Base-by-base conservation (phyloP, 2,888 invertebrate species). In the Plagodis dolabraria region DNA sequence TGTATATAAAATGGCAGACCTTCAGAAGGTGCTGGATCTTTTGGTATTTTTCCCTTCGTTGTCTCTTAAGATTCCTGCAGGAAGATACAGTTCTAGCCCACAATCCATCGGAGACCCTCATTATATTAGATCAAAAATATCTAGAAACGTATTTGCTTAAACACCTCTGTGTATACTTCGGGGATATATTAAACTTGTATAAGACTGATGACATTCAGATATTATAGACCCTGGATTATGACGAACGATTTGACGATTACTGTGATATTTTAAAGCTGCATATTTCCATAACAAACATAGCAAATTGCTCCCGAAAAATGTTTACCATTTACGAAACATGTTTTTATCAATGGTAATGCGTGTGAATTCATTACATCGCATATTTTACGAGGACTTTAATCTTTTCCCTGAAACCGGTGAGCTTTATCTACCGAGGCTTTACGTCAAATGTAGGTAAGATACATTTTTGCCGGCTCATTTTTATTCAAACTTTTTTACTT, bases 341-440 rank as follows among this genome's bases (percentile, higher is more conserved):
- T 66, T 75, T 69, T 72, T 75, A 71, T 73, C 72, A 71, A 72
- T 74, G 67, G 64, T 56, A 64, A 63, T 63, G 60, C 60, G 60
- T 72, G 72, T 72, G 70, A 70, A 69, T 72, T 72, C 79, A 72
- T 79, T 74, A 72, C 67, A 63, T 70, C 72, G 69, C 68, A 73
- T 73, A 63, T 76, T 76, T 75, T 71, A 77, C 64, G 69, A 60
- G 63, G 55, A 54, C 68, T 75, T 76, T 77, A 76, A 78, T 77
- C 75, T 78, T 70, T 67, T 68, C 67, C 65, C 70, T 69, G 67
- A 68, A 74, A 68, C 75, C 71, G 69, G 72, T 74, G 45, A 53
- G 50, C 34, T 38, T 38, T 44, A 36, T 55, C 10, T 35, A 47
- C 49, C 42, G 47, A 47, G 12, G 33, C 35, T 46, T 33, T 53